Evolutionary conservation across 2,113 vertebrate genomes (phyloP).

Genomic region (Buteo buteo): DNA sequence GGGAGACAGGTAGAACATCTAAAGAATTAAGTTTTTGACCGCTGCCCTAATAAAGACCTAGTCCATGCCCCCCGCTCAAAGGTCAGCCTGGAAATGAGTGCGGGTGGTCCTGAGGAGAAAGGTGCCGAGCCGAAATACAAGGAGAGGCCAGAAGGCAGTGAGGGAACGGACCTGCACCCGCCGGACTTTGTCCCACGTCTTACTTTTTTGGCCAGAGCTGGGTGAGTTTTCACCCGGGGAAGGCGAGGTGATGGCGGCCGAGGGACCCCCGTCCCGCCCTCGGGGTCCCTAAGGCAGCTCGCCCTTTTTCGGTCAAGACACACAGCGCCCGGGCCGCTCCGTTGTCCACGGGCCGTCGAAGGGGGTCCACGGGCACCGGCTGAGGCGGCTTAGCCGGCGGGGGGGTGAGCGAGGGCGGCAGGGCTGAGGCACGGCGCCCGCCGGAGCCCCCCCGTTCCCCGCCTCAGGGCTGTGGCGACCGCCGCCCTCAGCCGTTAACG

Average conservation of each 20-base stretch:
- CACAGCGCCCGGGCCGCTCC: accelerated
- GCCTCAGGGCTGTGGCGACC: too few species aligned
- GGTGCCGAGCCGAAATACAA: neutral
- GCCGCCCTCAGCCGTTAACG: too few species aligned
- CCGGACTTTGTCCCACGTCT: neutral
- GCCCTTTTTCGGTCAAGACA: neutral
- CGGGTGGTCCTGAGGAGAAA: neutral
- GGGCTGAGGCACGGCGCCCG: neutral
- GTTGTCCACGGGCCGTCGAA: neutral
- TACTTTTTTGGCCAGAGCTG: too few species aligned
- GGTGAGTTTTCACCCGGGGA: neutral
- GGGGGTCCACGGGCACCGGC: neutral
- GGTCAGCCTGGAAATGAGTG: neutral
- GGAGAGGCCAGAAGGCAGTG: neutral
- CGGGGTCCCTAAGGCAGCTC: too few species aligned
- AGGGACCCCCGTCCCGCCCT: neutral
- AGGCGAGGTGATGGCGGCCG: accelerated
- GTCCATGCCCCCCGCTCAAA: accelerated
- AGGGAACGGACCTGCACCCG: accelerated
- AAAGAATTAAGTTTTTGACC: neutral
- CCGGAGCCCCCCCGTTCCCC: too few species aligned
- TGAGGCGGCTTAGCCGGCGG: too few species aligned
- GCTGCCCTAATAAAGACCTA: accelerated
- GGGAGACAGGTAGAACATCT: accelerated
- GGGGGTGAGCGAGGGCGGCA: neutral